phyloP scores from a whole-genome alignment of 1,140 invertebrate genomes.

The Zaprionus lachaisei region DNA sequence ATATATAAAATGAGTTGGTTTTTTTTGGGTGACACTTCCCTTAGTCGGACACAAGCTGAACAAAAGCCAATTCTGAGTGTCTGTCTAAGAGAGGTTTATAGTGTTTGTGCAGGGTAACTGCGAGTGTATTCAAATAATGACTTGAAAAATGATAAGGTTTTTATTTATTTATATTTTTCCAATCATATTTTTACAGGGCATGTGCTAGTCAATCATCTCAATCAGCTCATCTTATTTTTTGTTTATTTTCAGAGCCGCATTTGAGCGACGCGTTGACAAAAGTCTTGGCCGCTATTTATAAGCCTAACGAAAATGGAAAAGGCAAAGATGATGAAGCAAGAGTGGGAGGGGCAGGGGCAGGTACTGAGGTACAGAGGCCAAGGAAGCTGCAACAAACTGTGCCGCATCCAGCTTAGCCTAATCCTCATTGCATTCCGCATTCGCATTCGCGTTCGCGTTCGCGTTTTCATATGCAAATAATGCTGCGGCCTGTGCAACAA shows the following conservation, averaged over 20 bases:
- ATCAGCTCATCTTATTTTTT: constrained; percentile 4
- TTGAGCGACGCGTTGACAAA: constrained; percentile 67
- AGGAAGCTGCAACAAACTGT: constrained; percentile 2
- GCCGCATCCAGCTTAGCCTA: constrained; percentile 18
- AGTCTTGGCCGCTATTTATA: constrained; percentile 66
- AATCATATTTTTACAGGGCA: constrained; percentile 3
- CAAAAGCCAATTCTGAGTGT: too few species aligned
- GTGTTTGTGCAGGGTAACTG: too few species aligned
- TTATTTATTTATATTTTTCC: neutral
- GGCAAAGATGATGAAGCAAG: neutral
- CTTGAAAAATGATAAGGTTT: neutral
- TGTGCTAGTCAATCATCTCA: neutral
- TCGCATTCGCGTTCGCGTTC: constrained; percentile 22
- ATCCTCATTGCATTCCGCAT: constrained; percentile 17
- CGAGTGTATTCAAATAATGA: too few species aligned
- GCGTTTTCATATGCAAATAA: constrained; percentile 66
- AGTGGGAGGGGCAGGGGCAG: neutral
- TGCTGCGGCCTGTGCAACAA: constrained; percentile 65
- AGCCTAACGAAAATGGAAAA: constrained; percentile 42
- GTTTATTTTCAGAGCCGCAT: constrained; percentile 45
- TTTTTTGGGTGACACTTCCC: too few species aligned
- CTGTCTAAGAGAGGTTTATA: too few species aligned
- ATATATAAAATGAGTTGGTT: too few species aligned
- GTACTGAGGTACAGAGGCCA: neutral
- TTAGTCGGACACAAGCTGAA: too few species aligned